Evolutionary conservation across 2,113 vertebrate species (phyloP).

Genomic region (Lophochroa leadbeateri): DNA sequence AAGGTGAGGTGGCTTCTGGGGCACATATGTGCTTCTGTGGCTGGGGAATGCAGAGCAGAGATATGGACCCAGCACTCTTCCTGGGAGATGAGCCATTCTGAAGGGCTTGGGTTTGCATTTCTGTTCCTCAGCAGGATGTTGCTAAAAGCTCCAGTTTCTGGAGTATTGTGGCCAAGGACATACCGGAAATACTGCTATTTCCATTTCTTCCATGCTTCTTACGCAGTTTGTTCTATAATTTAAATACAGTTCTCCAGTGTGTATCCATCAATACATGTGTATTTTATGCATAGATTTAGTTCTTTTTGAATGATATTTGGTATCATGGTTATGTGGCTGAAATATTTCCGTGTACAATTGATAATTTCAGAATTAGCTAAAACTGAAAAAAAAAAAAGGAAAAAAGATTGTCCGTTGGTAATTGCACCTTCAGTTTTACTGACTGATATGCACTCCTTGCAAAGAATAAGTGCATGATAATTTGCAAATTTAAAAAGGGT

Average conservation of each 20-base stretch:
- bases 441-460: background rate
- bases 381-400: background rate
- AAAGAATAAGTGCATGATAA: background rate
- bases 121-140: background rate
- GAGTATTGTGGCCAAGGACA: background rate
- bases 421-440: background rate
- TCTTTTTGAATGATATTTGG: background rate
- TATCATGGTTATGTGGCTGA: background rate
- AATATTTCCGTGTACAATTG: background rate
- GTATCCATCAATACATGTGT: background rate
- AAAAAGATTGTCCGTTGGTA: background rate
- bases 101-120: background rate
- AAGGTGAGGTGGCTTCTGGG: background rate
- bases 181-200: background rate
- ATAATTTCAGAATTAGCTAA: background rate
- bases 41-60: fast-evolving
- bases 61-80: background rate
- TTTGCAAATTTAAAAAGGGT: background rate
- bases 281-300: background rate
- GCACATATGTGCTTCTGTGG: fast-evolving
- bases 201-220: background rate
- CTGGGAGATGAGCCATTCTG: fast-evolving
- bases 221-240: background rate
- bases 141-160: background rate
- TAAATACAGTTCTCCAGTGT: background rate